These are phyloP conservation scores for Drosophila incognita DNA, from an alignment of 2,888 invertebrate genomes.

Conservation along the genomic window DNA sequence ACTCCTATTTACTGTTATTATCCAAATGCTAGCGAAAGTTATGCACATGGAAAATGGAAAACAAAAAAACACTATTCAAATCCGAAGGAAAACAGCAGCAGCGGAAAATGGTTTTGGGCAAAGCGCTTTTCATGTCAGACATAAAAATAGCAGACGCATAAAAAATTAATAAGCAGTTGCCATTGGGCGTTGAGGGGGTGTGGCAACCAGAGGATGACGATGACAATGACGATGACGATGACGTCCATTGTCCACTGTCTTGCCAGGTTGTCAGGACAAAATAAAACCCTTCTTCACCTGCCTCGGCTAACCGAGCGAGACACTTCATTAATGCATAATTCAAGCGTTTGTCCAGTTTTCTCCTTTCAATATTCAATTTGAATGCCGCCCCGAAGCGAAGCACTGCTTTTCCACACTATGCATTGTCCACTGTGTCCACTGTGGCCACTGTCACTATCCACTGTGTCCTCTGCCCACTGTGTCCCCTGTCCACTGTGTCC, in stretches of 20 bases:
- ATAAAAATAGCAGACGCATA: slow-evolving; percentile 78
- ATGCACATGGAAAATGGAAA: slow-evolving; percentile 12
- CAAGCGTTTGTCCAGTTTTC: slow-evolving; percentile 78
- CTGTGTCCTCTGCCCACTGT: background rate
- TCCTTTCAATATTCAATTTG: slow-evolving; percentile 79
- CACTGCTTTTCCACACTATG: slow-evolving; percentile 34
- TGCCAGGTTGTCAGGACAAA: slow-evolving; percentile 30
- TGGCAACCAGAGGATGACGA: slow-evolving; percentile 5
- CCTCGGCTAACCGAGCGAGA: slow-evolving; percentile 48
- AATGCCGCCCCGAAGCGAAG: slow-evolving; percentile 78
- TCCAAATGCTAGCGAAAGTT: slow-evolving; percentile 22
- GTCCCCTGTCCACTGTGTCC: slow-evolving; percentile 31
- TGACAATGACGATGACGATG: slow-evolving; percentile 23
- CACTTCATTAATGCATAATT: slow-evolving; percentile 81
- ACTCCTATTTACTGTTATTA: slow-evolving; percentile 8
- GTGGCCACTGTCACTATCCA: background rate
- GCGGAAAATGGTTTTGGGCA: slow-evolving; percentile 54
- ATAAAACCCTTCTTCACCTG: slow-evolving; percentile 26
- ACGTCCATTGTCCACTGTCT: slow-evolving; percentile 54
- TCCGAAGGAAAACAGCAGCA: slow-evolving; percentile 30
- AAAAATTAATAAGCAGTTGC: slow-evolving; percentile 74
- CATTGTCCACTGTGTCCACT: slow-evolving; percentile 2
- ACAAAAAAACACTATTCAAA: slow-evolving; percentile 48
- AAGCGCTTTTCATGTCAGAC: slow-evolving; percentile 71
- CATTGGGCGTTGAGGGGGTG: slow-evolving; percentile 3